A percentile compares a stretch with the other conserved stretches of the same genome.
Evolutionary conservation across 2,888 invertebrate genomes (phyloP).

Genomic region (Meiosimyza decipiens): DNA sequence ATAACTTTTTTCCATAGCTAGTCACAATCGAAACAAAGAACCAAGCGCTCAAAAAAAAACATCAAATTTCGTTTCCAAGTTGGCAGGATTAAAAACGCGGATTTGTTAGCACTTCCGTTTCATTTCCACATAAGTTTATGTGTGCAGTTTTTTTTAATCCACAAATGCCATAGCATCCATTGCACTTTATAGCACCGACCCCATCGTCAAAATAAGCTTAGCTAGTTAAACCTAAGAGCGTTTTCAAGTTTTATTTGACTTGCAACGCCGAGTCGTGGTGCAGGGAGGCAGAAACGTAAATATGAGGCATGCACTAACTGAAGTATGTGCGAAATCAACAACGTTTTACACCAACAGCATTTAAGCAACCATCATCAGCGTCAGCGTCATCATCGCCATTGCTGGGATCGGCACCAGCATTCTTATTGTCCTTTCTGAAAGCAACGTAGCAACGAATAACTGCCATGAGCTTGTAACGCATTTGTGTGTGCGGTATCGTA

Average conservation of each 20-base stretch:
- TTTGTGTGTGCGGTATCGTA: neutral
- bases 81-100: neutral
- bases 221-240: constrained; percentile 17
- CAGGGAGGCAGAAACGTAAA: neutral
- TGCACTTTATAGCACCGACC: constrained; percentile 9
- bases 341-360: constrained; percentile 1
- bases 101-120: constrained; percentile 34
- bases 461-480: no score
- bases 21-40: no score
- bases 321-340: constrained; percentile 7
- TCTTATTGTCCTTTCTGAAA: neutral
- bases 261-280: neutral
- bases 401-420: neutral
- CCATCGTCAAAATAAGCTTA: constrained; percentile 2
- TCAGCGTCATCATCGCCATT: neutral
- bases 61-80: no score
- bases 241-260: constrained; percentile 24
- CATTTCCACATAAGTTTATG: constrained; percentile 26
- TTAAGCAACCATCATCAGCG: constrained; percentile 6
- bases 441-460: no score
- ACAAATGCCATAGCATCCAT: neutral
- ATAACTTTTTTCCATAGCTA: no score
- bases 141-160: neutral
- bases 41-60: no score
- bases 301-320: neutral